These are phyloP conservation scores for Toxonevra muliebris DNA, from an alignment of 2,888 invertebrate species.

Conservation along the genomic window DNA sequence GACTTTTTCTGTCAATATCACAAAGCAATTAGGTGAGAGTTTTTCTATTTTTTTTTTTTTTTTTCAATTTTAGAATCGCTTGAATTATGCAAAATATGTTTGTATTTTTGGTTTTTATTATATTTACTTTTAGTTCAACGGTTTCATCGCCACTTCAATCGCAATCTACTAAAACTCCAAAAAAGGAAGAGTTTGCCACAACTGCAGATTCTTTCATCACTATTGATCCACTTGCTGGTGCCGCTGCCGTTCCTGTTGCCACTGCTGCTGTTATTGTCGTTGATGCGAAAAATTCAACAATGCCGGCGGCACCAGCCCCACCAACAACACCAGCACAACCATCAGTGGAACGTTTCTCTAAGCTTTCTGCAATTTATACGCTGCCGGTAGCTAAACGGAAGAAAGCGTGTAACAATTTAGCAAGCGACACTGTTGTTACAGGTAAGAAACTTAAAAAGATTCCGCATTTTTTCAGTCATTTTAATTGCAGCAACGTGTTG, in stretches of 20 bases:
- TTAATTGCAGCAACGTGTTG: slow-evolving; percentile 32
- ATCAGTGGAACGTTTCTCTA: slow-evolving; percentile 55
- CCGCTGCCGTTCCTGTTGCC: slow-evolving; percentile 18
- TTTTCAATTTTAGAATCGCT: slow-evolving; percentile 11
- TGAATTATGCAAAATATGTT: not conserved
- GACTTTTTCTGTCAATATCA: slow-evolving; percentile 81
- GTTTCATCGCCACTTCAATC: slow-evolving; percentile 38
- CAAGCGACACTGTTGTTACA: not conserved
- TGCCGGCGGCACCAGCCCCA: slow-evolving; percentile 35
- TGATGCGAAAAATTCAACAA: slow-evolving; percentile 34
- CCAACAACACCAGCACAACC: slow-evolving; percentile 34
- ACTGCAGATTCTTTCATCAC: slow-evolving; percentile 8
- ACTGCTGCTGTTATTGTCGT: slow-evolving; percentile 43
- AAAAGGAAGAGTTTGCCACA: slow-evolving; percentile 22
- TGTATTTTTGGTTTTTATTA: slow-evolving; percentile 10
- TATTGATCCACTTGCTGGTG: slow-evolving; percentile 9
- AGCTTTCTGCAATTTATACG: slow-evolving; percentile 61
- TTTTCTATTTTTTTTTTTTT: not conserved
- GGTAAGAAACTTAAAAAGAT: slow-evolving; percentile 23
- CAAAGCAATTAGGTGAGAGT: slow-evolving; percentile 66
- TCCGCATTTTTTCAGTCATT: slow-evolving; percentile 21
- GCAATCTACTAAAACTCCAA: slow-evolving; percentile 23
- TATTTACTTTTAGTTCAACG: slow-evolving; percentile 39
- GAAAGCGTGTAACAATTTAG: slow-evolving; percentile 20
- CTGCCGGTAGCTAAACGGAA: slow-evolving; percentile 54